These are phyloP conservation scores for Ennomos erosarius DNA, from an alignment of 2,888 invertebrate species.

Conservation along the genomic window DNA sequence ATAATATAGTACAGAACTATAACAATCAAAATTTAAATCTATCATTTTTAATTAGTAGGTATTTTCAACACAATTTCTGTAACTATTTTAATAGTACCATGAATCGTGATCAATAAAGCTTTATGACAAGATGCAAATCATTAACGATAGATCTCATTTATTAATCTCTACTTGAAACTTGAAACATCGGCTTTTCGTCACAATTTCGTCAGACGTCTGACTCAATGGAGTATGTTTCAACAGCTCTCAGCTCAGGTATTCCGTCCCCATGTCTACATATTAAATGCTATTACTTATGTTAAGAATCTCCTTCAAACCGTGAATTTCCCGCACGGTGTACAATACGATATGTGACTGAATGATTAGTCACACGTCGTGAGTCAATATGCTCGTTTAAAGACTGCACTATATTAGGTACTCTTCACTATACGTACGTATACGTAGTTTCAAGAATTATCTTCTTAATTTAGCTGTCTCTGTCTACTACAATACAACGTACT, in stretches of 20 bases:
- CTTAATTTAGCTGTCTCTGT: too few relatives aligned
- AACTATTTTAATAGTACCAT: too few relatives aligned
- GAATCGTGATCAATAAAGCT: too few relatives aligned
- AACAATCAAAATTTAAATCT: too few relatives aligned
- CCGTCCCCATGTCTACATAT: neutral
- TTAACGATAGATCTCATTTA: too few relatives aligned
- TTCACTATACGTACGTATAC: neutral
- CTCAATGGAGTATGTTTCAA: slow-evolving; percentile 4
- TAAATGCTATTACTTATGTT: slow-evolving; percentile 8
- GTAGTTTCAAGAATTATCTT: too few relatives aligned
- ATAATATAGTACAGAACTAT: too few relatives aligned
- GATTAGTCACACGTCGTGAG: slow-evolving; percentile 29
- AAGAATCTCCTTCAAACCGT: slow-evolving; percentile 9
- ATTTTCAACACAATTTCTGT: too few relatives aligned
- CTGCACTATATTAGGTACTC: neutral
- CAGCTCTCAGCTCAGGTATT: neutral
- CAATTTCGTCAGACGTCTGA: neutral
- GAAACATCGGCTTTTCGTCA: neutral
- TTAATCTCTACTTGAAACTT: too few relatives aligned
- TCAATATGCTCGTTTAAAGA: slow-evolving; percentile 11
- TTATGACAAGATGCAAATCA: too few relatives aligned
- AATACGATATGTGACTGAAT: slow-evolving; percentile 24
- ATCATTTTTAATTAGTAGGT: too few relatives aligned
- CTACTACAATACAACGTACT: too few relatives aligned
- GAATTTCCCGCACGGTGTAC: slow-evolving; percentile 10